phyloP scores from a whole-genome alignment of 2,888 invertebrate species.

The Periphyllus acericola region DNA sequence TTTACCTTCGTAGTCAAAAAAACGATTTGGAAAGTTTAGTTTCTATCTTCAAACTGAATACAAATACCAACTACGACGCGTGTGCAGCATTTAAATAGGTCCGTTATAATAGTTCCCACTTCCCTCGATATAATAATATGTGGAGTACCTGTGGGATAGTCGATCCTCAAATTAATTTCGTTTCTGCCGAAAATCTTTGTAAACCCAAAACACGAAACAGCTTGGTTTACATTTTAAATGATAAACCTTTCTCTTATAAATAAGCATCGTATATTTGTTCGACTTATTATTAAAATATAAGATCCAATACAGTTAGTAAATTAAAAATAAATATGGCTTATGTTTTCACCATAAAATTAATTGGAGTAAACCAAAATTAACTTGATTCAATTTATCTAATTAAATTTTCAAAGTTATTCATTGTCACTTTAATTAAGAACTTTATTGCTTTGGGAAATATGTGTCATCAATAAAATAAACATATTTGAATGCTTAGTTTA shows the following conservation, averaged over 20 bases:
- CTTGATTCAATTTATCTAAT: no score
- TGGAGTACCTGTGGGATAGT: neutral
- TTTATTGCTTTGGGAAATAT: no score
- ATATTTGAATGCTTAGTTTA: no score
- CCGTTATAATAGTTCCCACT: neutral
- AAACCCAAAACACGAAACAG: neutral
- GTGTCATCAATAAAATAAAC: no score
- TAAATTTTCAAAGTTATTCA: no score
- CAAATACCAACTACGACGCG: neutral
- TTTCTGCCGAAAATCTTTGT: neutral
- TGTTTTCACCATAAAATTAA: neutral
- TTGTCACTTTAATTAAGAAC: no score
- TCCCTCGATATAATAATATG: neutral
- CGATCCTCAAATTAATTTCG: neutral
- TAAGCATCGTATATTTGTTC: neutral
- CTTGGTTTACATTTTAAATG: neutral
- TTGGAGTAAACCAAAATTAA: no score
- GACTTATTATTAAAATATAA: neutral
- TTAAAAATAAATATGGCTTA: neutral
- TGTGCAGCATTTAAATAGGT: neutral
- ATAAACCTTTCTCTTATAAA: neutral
- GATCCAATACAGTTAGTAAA: neutral
- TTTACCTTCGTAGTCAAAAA: neutral
- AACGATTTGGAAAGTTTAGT: neutral
- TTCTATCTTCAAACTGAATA: neutral